Base-by-base conservation (phyloP, 53 echinoderm and acorn worm species). In the Echinometra lucunter region DNA sequence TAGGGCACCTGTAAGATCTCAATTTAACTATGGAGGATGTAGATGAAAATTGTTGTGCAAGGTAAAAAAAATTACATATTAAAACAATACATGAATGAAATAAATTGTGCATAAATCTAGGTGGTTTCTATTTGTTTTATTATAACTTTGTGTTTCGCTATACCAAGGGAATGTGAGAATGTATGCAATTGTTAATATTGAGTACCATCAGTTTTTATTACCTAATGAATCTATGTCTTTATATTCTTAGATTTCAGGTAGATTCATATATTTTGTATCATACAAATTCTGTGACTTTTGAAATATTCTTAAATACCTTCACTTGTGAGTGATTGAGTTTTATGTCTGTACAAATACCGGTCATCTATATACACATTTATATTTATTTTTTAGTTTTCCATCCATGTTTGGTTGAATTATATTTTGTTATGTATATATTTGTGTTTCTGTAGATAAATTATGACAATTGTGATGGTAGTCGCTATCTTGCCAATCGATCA, bases 341-440 rank as follows among this genome's bases (percentile, higher is more conserved):
- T 69, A 69, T 69, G 69, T 21, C 42, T 78, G 23, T 38, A 21
- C 18, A 42, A 42, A 63, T 69, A 32, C 15, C 16, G 38, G 5
- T 40, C 6, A 78, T 40, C 35, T 40, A 19, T 78, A 78, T 78
- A 78, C 38, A 42, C 4, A 40, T 18, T 12, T 42, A 78, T 78
- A 18, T 40, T 42, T 78, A 78, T 78, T 78, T 78, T n/a, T 0
- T 23, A 38, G 40, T 78, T 78, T 75, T 40, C 32, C 72, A 72
- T 70, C 6, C 40, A 2, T 0, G 1, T 78, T 78, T 3, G 1
- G 78, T 78, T 40, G 5, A 38, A 37, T 4, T 70, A 2, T 12
- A 34, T 78, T 78, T 42, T 42, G 42, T 42, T 78, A 16, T 78
- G 40, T 78, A 42, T 78, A 78, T 78, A 78, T 78, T 78, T 78